These are phyloP conservation scores for Gyps fulvus DNA, from an alignment of 2,113 vertebrate genomes.

Conservation along the genomic window DNA sequence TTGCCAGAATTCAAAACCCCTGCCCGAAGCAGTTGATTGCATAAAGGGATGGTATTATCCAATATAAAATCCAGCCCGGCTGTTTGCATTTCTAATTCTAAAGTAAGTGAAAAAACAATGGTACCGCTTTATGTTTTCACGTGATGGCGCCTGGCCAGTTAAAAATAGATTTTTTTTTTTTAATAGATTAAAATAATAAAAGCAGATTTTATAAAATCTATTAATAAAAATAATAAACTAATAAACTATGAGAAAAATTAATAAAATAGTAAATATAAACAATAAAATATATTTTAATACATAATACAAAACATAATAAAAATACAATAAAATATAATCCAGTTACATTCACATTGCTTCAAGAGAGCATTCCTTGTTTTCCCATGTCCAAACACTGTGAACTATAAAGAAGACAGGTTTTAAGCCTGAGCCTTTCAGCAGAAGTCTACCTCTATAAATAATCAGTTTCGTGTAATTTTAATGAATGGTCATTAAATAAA, in stretches of 20 bases:
- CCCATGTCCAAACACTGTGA: neutral
- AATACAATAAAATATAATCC: neutral
- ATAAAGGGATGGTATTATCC: neutral
- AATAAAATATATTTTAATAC: neutral
- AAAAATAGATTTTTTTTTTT: neutral
- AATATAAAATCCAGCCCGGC: neutral
- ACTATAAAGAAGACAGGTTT: neutral
- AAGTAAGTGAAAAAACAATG: neutral
- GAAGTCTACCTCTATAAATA: neutral
- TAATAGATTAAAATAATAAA: neutral
- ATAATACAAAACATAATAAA: neutral
- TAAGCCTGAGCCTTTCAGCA: neutral
- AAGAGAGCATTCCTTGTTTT: neutral
- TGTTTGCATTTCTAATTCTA: neutral
- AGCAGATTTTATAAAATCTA: neutral
- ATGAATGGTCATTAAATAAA: neutral
- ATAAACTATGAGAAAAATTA: neutral
- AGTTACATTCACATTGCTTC: neutral
- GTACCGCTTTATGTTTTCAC: fast-evolving
- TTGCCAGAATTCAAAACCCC: neutral
- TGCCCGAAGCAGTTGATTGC: neutral
- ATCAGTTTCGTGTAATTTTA: neutral
- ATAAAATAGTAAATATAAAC: neutral
- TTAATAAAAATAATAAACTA: neutral
- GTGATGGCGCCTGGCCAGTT: neutral